phyloP scores from a whole-genome alignment of 2,888 invertebrate species.

The Adela reaumurella region DNA sequence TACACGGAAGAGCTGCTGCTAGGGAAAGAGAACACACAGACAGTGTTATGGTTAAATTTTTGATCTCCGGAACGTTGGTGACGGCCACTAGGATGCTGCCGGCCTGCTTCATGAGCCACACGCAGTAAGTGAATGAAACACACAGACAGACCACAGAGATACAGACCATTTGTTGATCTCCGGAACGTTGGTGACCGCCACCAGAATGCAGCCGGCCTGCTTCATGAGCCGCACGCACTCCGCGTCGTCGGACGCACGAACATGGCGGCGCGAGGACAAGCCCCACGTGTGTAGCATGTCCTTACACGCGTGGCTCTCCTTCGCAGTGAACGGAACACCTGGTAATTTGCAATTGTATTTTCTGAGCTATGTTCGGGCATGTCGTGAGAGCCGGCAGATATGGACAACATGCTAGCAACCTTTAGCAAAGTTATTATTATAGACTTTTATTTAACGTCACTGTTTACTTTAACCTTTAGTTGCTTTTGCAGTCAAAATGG shows the following conservation, averaged over 20 bases:
- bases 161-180: slow-evolving; percentile 95
- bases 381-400: no score
- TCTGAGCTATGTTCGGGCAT: no score
- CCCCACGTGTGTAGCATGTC: slow-evolving; percentile 73
- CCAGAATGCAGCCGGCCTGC: slow-evolving; percentile 78
- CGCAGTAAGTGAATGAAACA: no score
- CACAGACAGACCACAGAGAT: no score
- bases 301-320: slow-evolving; percentile 79
- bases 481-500: no score
- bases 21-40: no score
- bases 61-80: slow-evolving; percentile 92
- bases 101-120: slow-evolving; percentile 66
- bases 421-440: background rate
- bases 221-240: slow-evolving; percentile 69
- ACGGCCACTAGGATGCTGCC: slow-evolving; percentile 85
- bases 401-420: no score
- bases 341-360: no score
- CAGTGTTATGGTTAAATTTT: no score
- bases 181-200: slow-evolving; percentile 90
- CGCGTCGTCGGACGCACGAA: slow-evolving; percentile 70
- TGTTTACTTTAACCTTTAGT: no score
- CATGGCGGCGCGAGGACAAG: slow-evolving; percentile 55
- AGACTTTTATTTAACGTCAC: background rate
- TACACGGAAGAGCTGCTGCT: no score
- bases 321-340: slow-evolving; percentile 90